phyloP scores from a whole-genome alignment of 1,140 invertebrate species.

The Bombus sibiricus region DNA sequence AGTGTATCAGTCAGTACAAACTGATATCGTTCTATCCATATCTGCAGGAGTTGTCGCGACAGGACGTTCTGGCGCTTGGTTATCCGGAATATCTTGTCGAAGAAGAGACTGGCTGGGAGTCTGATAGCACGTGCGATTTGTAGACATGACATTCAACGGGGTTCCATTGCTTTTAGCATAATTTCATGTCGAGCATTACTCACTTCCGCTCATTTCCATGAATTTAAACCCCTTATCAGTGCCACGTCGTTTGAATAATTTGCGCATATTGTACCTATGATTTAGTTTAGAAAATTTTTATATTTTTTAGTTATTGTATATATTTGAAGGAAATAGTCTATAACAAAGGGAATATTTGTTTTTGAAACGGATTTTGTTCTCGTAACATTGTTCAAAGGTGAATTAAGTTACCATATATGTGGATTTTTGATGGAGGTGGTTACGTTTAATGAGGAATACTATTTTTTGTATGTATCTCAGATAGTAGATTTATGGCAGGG shows the following conservation, averaged over 20 bases:
- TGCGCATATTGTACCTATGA: neutral
- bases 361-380: neutral
- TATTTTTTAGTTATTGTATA: neutral
- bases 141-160: neutral
- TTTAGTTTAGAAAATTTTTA: neutral
- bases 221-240: neutral
- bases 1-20: constrained; percentile 73
- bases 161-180: neutral
- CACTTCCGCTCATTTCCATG: too few species aligned
- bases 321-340: neutral
- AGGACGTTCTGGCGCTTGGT: constrained; percentile 35
- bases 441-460: neutral
- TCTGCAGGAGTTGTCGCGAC: constrained; percentile 45
- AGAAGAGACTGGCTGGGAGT: constrained; percentile 40
- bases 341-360: constrained; percentile 28
- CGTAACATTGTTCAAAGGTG: neutral
- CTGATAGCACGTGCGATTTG: neutral
- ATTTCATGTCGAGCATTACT: neutral
- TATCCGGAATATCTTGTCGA: constrained; percentile 60
- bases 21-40: constrained; percentile 67
- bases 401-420: neutral
- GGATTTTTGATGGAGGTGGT: neutral
- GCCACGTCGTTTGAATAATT: neutral
- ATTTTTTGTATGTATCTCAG: neutral
- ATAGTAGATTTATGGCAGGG: neutral